A percentile compares a stretch with the other conserved stretches of the same genome.
These are phyloP conservation scores for Blastobasis adustella DNA, from an alignment of 2,888 invertebrate species.

Conservation along the genomic window DNA sequence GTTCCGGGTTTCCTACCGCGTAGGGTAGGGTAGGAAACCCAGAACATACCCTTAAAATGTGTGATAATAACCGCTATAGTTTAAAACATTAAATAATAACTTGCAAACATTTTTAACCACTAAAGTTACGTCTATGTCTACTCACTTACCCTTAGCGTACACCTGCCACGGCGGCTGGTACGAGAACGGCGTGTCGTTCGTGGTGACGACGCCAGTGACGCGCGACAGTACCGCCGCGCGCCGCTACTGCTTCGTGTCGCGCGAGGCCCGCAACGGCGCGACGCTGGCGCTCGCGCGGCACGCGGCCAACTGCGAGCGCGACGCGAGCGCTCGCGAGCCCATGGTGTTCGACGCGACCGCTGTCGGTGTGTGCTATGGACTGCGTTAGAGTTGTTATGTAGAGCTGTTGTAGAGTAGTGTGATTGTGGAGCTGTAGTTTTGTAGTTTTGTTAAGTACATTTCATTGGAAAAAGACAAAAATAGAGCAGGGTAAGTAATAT, in stretches of 20 bases:
- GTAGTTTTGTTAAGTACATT: too few relatives aligned
- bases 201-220: slow-evolving; percentile 85
- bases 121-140: too few relatives aligned
- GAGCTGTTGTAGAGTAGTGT: too few relatives aligned
- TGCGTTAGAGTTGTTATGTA: background rate
- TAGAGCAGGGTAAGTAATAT: too few relatives aligned
- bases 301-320: slow-evolving; percentile 78
- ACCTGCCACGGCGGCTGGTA: slow-evolving; percentile 93
- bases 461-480: too few relatives aligned
- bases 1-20: too few relatives aligned
- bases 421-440: too few relatives aligned
- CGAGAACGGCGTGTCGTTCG: slow-evolving; percentile 89
- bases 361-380: slow-evolving; percentile 62
- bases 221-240: slow-evolving; percentile 79
- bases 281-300: slow-evolving; percentile 76
- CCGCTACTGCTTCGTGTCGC: slow-evolving; percentile 85
- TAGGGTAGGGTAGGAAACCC: too few relatives aligned
- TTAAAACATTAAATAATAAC: too few relatives aligned
- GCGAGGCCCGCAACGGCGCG: slow-evolving; percentile 65
- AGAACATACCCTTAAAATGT: too few relatives aligned
- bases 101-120: too few relatives aligned
- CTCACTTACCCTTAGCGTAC: slow-evolving; percentile 83
- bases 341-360: slow-evolving; percentile 82
- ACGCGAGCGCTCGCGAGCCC: slow-evolving; percentile 56
- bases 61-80: too few relatives aligned